Base-by-base conservation (phyloP, 2,113 vertebrate genomes). In the Eira barbara region DNA sequence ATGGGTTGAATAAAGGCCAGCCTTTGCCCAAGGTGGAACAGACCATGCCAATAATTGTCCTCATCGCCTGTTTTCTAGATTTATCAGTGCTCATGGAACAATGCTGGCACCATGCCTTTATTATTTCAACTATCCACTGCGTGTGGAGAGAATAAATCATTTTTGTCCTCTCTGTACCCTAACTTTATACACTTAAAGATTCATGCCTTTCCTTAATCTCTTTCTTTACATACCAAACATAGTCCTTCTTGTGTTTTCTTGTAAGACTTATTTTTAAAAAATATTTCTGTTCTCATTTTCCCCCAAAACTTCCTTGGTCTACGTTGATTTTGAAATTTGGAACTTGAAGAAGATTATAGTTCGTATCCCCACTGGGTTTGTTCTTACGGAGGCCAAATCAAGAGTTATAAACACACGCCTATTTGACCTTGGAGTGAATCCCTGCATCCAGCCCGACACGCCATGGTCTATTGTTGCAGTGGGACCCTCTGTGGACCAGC, bases 291-390 rank as follows among this genome's bases (percentile, higher is more conserved):
- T 97, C 59, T 81, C 2, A 31, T 89, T 96, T 92, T 8, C 78
- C 45, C 94, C 42, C 47, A 39, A 87, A 95, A 80, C 94, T 95
- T 69, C n/a, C 93, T 90, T 76, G 94, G 94, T 96, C 88, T 91
- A 92, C 63, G 39, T 59, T 67, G 74, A 73, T 97, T 97, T 84
- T 97, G 71, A 84, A 97, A 95, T 92, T 95, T 36, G 61, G 84
- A 76, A 15, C 49, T 76, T 17, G 65, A 79, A 97, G 89, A 65
- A 23, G 63, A 98, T 94, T 97, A 27, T 25, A 57, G 61, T 97
- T 94, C 63, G 25, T 94, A 45, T 92, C 96, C 80, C 69, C 47
- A 85, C 34, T 39, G 49, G 95, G 80, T 90, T 57, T 63, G 39
- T 39, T 49, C 67, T 79, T 73, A 55, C 2, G 13, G 71, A 87